A percentile compares a stretch with the other conserved stretches of the same genome.
These are phyloP conservation scores for Yoshiicerus persimilis DNA, from an alignment of 1,140 invertebrate genomes.

Conservation along the genomic window DNA sequence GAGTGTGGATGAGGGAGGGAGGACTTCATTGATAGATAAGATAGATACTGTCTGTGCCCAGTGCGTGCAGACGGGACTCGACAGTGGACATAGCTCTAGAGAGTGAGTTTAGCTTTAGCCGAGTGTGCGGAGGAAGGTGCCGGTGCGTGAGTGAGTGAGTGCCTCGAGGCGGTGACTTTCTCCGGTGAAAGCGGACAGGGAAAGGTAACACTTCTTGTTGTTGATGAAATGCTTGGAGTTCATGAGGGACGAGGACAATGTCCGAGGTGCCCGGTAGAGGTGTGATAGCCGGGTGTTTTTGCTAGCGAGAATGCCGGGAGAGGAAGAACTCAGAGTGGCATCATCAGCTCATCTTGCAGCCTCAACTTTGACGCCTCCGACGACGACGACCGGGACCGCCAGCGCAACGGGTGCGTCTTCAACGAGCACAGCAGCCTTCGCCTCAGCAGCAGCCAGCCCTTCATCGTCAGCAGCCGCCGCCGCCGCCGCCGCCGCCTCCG, in stretches of 20 bases:
- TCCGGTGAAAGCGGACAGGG: neutral
- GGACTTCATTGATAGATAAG: neutral
- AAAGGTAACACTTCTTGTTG: neutral
- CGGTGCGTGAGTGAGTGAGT: neutral
- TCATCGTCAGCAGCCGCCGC: neutral
- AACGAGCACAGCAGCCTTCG: neutral
- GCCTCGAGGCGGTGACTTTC: neutral
- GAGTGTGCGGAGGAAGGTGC: neutral
- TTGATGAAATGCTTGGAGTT: constrained; percentile 8
- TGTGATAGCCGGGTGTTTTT: constrained; percentile 43
- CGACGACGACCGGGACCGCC: constrained; percentile 20
- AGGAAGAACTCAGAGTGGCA: constrained; percentile 48
- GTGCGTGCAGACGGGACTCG: too few species aligned
- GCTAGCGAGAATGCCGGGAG: constrained; percentile 50
- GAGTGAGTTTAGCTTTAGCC: neutral
- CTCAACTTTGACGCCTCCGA: constrained; percentile 23
- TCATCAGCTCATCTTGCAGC: constrained; percentile 47
- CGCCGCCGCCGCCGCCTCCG: neutral
- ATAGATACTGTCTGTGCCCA: too few species aligned
- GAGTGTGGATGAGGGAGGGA: neutral
- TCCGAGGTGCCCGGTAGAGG: constrained; percentile 44
- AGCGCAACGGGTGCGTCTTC: neutral
- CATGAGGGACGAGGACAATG: constrained; percentile 37
- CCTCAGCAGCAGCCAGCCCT: constrained; percentile 5
- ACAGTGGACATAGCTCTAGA: too few species aligned